A percentile compares a stretch with the other conserved stretches of the same genome.
Evolutionary conservation across 1,140 invertebrate species (phyloP).

Genomic region (Hyles euphorbiae): DNA sequence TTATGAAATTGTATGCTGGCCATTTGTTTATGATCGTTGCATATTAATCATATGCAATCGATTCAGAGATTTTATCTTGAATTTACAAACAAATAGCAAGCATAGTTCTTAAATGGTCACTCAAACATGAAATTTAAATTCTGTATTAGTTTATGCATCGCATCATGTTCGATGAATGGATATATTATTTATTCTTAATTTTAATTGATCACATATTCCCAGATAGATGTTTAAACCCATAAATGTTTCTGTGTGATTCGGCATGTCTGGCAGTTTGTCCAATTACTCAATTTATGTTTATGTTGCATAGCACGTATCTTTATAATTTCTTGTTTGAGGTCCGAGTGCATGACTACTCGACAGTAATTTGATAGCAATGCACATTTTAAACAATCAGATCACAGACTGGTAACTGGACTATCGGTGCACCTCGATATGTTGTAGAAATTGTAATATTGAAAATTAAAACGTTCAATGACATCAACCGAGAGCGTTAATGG

Average conservation of each 20-base stretch:
- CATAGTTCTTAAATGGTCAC: constrained; percentile 21
- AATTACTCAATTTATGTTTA: constrained; percentile 21
- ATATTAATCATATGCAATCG: background rate
- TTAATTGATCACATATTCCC: too few relatives aligned
- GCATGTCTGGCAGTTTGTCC: background rate
- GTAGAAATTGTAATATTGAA: too few relatives aligned
- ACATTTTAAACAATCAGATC: constrained; percentile 6
- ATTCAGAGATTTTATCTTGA: too few relatives aligned
- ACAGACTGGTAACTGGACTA: constrained; percentile 6
- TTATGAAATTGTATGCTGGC: background rate
- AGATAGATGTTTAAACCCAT: too few relatives aligned
- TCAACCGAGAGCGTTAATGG: too few relatives aligned
- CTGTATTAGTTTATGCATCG: background rate
- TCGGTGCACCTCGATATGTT: too few relatives aligned
- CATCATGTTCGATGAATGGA: background rate
- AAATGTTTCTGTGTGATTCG: too few relatives aligned
- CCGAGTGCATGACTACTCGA: constrained; percentile 26
- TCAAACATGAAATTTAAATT: constrained; percentile 45
- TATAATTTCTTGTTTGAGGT: constrained; percentile 64
- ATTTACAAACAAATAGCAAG: background rate
- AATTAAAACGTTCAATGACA: too few relatives aligned
- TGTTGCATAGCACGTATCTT: constrained; percentile 30
- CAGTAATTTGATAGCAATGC: constrained; percentile 12
- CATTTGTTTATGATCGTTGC: background rate
- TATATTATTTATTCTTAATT: background rate